phyloP scores from a whole-genome alignment of 2,113 vertebrate genomes.

The Urocitellus parryii region DNA sequence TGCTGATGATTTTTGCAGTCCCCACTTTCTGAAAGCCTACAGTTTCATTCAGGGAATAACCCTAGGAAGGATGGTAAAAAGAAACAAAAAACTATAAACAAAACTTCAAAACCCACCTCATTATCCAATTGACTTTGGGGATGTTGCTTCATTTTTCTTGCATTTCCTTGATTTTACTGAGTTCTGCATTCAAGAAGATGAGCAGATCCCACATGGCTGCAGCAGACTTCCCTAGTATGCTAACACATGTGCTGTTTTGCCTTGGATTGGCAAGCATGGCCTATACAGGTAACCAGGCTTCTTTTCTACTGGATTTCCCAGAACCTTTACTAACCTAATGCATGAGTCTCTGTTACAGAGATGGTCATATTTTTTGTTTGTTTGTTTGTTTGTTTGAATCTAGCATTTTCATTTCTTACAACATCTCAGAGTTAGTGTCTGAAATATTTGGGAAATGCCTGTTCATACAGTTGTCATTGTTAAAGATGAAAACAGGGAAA shows the following conservation, averaged over 20 bases:
- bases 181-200: background rate
- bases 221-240: background rate
- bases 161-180: conserved; percentile 12
- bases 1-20: background rate
- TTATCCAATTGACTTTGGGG: conserved; percentile 26
- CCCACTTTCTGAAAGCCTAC: background rate
- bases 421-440: conserved; percentile 2
- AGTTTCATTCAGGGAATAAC: conserved; percentile 40
- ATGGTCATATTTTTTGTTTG: background rate
- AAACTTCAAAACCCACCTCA: conserved; percentile 6
- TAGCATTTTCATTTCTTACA: conserved; percentile 47
- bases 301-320: background rate
- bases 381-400: background rate
- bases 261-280: background rate
- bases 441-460: conserved; percentile 12
- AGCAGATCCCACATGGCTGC: background rate
- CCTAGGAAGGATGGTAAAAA: background rate
- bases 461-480: background rate
- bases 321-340: background rate
- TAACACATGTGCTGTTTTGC: background rate
- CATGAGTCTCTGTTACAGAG: background rate
- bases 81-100: background rate
- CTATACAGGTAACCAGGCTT: background rate
- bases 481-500: conserved; percentile 10
- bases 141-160: background rate